A percentile compares a stretch with the other conserved stretches of the same genome.
Conservation (phyloP, 2,888 invertebrate species). For the Trissolcus japonicus region DNA sequence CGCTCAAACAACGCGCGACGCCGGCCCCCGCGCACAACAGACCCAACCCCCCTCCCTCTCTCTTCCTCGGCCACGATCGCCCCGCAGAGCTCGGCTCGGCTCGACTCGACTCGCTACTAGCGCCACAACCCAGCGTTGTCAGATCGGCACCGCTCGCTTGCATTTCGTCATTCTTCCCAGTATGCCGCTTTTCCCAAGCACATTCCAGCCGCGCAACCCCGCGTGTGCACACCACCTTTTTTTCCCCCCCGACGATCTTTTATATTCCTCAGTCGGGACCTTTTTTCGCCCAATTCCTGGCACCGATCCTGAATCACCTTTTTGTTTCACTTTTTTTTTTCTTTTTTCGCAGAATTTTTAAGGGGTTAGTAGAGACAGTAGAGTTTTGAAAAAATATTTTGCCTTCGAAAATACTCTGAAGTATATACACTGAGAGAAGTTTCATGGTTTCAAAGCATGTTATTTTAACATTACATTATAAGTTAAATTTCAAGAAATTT, state of each 20-base stretch:
- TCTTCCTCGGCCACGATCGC: background rate
- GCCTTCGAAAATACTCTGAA: too few species aligned
- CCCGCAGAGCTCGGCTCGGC: background rate
- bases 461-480: too few species aligned
- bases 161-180: background rate
- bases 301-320: background rate
- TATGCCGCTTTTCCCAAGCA: background rate
- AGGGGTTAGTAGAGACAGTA: too few species aligned
- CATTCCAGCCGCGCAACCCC: too few species aligned
- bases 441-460: too few species aligned
- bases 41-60: background rate
- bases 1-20: background rate
- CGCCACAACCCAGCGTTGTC: constrained; percentile 1
- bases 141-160: background rate
- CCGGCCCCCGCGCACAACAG: constrained; percentile 1
- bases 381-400: too few species aligned
- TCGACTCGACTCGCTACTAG: background rate
- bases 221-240: background rate
- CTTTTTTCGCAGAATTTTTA: background rate
- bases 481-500: too few species aligned
- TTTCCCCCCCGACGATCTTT: too few species aligned
- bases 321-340: background rate
- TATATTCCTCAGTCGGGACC: too few species aligned
- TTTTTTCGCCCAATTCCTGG: too few species aligned
- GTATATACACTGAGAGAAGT: too few species aligned